Conservation (phyloP, 1,140 invertebrate genomes). For the Brachionus koreanus region DNA sequence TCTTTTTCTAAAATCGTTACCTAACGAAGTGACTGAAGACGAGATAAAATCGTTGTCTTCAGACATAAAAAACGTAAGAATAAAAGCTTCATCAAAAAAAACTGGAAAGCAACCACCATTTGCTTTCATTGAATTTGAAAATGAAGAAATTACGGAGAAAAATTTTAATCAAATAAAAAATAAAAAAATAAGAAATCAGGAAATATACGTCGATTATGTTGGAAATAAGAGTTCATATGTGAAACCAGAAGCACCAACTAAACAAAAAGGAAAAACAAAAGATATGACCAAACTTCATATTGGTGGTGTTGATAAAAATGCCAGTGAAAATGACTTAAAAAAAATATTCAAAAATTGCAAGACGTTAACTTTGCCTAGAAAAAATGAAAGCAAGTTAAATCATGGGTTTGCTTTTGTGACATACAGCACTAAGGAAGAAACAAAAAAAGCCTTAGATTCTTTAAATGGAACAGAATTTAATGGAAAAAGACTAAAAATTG, state of each 20-base stretch:
- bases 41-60: constrained; percentile 71
- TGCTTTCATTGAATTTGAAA: constrained; percentile 52
- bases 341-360: not conserved
- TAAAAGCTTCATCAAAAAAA: constrained; percentile 46
- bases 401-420: constrained; percentile 26
- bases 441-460: not conserved
- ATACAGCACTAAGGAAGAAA: not conserved
- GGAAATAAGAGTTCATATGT: constrained; percentile 45
- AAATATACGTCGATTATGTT: constrained; percentile 49
- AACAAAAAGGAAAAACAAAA: not conserved
- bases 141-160: constrained; percentile 47
- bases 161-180: constrained; percentile 50
- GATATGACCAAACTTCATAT: constrained; percentile 10
- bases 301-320: not conserved
- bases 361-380: not conserved
- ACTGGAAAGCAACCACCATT: constrained; percentile 47
- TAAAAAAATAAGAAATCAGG: constrained; percentile 49
- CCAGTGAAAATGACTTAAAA: not conserved
- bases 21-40: constrained; percentile 73
- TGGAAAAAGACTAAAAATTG: not conserved
- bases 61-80: constrained; percentile 63
- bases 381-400: constrained; percentile 1
- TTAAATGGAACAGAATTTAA: constrained; percentile 32
- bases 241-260: not conserved
- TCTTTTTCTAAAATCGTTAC: constrained; percentile 83